phyloP scores from a whole-genome alignment of 2,888 invertebrate genomes.

The Tineola bisselliella region DNA sequence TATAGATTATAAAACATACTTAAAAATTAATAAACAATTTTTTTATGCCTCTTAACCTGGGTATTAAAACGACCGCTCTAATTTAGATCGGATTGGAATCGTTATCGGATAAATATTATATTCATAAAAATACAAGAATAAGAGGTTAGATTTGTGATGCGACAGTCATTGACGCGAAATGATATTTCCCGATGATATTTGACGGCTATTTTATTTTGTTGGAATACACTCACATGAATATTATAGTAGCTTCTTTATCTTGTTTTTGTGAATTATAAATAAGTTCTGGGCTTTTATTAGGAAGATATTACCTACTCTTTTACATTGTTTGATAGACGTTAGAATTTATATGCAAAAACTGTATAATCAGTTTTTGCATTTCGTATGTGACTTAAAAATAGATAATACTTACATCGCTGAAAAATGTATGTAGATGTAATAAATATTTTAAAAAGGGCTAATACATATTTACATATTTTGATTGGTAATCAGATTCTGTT shows the following conservation, averaged over 20 bases:
- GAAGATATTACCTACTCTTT: too few species aligned
- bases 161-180: conserved; percentile 10
- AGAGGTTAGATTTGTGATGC: not conserved
- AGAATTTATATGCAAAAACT: too few species aligned
- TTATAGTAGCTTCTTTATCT: not conserved
- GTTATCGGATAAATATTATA: not conserved
- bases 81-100: not conserved
- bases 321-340: too few species aligned
- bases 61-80: too few species aligned
- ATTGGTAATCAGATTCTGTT: not conserved
- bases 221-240: not conserved
- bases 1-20: too few species aligned
- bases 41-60: too few species aligned
- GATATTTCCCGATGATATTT: conserved; percentile 6
- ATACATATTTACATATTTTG: not conserved
- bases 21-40: too few species aligned
- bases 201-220: not conserved
- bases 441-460: too few species aligned
- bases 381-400: too few species aligned
- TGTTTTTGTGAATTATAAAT: not conserved
- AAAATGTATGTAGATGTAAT: too few species aligned
- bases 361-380: too few species aligned
- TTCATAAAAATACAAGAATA: not conserved
- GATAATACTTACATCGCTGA: too few species aligned
- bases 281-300: not conserved